phyloP scores from a whole-genome alignment of 2,797 vertebrate species.

The Anabacerthia variegaticeps region DNA sequence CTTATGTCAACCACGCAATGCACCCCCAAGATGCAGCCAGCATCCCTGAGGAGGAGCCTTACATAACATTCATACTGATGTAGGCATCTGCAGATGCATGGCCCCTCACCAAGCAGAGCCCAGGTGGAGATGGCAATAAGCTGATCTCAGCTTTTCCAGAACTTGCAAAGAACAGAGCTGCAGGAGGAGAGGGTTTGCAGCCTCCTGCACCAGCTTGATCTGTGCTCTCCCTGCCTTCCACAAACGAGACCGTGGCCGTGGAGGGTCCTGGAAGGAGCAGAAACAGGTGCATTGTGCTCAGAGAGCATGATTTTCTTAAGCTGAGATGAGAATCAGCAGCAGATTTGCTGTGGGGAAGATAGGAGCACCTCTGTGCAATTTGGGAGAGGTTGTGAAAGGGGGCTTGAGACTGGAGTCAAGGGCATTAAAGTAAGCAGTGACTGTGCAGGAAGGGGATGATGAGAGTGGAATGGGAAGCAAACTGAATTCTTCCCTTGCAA shows the following conservation, averaged over 20 bases:
- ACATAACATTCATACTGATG: background rate
- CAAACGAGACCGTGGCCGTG: background rate
- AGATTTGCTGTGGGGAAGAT: background rate
- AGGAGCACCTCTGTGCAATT: background rate
- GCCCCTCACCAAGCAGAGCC: background rate
- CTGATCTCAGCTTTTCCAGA: background rate
- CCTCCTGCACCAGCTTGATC: background rate
- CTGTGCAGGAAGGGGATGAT: background rate
- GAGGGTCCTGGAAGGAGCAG: background rate
- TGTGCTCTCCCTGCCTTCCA: accelerated
- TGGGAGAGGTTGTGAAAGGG: background rate
- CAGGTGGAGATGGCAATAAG: background rate
- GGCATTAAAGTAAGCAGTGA: background rate
- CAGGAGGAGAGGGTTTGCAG: background rate
- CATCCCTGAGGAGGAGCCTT: background rate
- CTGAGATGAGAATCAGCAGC: background rate
- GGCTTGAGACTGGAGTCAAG: background rate
- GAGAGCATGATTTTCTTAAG: background rate
- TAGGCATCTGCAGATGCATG: background rate
- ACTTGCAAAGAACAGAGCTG: background rate
- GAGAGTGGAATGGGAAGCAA: background rate
- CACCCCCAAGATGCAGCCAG: background rate
- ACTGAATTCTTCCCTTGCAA: background rate
- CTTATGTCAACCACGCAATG: accelerated
- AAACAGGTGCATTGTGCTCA: background rate